Conservation (phyloP, 2,888 invertebrate genomes). For the Tricholauxania praeusta region DNA sequence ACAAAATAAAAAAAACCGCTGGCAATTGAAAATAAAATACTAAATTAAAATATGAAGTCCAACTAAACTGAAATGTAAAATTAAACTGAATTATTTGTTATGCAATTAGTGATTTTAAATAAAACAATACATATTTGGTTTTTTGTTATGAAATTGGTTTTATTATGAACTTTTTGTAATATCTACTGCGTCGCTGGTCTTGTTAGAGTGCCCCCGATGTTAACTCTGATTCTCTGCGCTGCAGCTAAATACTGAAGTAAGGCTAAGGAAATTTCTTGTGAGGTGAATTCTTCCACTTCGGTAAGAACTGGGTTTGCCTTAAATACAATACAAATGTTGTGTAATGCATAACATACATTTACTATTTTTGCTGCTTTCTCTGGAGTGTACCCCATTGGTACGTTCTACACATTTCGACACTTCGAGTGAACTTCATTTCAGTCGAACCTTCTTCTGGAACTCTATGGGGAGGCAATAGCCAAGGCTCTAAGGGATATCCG, state of each 20-base stretch:
- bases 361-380: slow-evolving; percentile 16
- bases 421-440: slow-evolving; percentile 27
- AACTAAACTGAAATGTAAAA: slow-evolving; percentile 25
- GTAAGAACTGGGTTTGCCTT: background rate
- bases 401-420: slow-evolving; percentile 34
- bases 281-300: background rate
- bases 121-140: background rate
- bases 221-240: slow-evolving; percentile 24
- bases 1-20: slow-evolving; percentile 39
- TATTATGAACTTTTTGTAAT: slow-evolving; percentile 24
- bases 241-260: slow-evolving; percentile 23
- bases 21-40: slow-evolving; percentile 32
- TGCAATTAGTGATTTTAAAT: slow-evolving; percentile 28
- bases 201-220: slow-evolving; percentile 21
- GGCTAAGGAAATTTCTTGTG: background rate
- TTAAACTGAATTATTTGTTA: slow-evolving; percentile 19
- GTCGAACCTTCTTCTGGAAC: slow-evolving; percentile 11
- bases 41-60: slow-evolving; percentile 31
- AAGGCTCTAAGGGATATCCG: slow-evolving; percentile 33
- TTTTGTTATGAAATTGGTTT: background rate
- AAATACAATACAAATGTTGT: slow-evolving; percentile 25
- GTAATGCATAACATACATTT: slow-evolving; percentile 22
- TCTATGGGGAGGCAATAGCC: slow-evolving; percentile 29
- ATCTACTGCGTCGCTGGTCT: slow-evolving; percentile 12
- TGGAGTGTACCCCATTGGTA: slow-evolving; percentile 17